phyloP scores from a whole-genome alignment of 2,113 vertebrate genomes.

The Laticauda colubrina region DNA sequence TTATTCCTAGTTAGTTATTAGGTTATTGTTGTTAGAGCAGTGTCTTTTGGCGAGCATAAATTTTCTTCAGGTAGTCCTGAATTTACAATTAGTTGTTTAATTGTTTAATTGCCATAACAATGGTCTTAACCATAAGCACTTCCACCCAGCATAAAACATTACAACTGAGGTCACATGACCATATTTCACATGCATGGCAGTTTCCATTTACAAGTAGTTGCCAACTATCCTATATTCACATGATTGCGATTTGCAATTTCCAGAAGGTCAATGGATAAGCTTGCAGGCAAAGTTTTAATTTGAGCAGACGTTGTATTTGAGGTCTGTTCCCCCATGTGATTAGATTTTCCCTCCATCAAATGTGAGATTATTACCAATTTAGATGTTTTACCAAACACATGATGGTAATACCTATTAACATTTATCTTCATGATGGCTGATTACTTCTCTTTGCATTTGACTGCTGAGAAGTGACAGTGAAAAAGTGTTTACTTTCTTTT shows the following conservation, averaged over 20 bases:
- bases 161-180: background rate
- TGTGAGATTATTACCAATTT: background rate
- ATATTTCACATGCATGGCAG: background rate
- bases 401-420: background rate
- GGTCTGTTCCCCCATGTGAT: background rate
- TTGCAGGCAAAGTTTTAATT: background rate
- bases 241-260: background rate
- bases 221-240: background rate
- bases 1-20: background rate
- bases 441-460: background rate
- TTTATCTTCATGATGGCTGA: background rate
- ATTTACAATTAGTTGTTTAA: background rate
- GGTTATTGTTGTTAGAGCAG: background rate
- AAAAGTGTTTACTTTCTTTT: background rate
- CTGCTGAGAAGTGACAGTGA: background rate
- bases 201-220: background rate
- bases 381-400: background rate
- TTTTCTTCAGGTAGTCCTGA: background rate
- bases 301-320: background rate
- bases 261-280: background rate
- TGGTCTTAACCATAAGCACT: background rate
- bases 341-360: background rate
- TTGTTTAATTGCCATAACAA: background rate
- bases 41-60: background rate
- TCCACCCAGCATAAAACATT: background rate